phyloP scores from a whole-genome alignment of 1,140 invertebrate species.

The Cydia pomonella region DNA sequence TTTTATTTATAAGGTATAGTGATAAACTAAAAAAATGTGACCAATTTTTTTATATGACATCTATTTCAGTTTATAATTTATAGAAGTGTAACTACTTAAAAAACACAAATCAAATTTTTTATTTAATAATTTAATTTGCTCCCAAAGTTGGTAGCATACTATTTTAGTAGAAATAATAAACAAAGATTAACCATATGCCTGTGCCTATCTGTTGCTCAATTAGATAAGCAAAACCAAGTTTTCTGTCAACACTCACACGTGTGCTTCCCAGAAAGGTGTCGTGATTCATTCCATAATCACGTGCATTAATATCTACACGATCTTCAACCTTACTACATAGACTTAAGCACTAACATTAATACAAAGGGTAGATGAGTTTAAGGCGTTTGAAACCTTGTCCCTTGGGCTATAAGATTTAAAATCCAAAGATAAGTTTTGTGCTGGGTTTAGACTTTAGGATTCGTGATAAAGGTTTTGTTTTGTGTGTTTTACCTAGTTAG shows the following conservation, averaged over 20 bases:
- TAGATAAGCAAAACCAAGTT: slow-evolving; percentile 11
- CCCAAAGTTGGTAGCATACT: too few relatives aligned
- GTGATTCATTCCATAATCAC: not conserved
- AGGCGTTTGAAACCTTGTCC: not conserved
- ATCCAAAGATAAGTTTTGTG: not conserved
- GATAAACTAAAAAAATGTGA: too few relatives aligned
- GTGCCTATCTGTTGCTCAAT: not conserved
- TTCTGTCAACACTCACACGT: slow-evolving; percentile 19
- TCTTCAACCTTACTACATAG: not conserved
- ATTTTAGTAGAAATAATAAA: too few relatives aligned
- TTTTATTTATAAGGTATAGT: too few relatives aligned
- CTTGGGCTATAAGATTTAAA: not conserved
- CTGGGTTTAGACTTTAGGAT: not conserved
- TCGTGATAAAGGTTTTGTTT: slow-evolving; percentile 11
- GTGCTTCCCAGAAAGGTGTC: slow-evolving; percentile 13
- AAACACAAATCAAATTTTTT: too few relatives aligned
- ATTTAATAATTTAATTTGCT: too few relatives aligned
- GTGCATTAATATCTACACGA: not conserved
- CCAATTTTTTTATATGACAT: too few relatives aligned
- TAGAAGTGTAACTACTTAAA: too few relatives aligned
- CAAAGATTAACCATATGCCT: not conserved
- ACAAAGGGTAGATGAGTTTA: not conserved
- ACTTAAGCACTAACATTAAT: not conserved
- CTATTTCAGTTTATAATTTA: too few relatives aligned
- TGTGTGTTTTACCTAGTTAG: slow-evolving; percentile 14